These are phyloP conservation scores for Ardeotis arabs DNA, from an alignment of 2,113 vertebrate genomes.

Conservation along the genomic window DNA sequence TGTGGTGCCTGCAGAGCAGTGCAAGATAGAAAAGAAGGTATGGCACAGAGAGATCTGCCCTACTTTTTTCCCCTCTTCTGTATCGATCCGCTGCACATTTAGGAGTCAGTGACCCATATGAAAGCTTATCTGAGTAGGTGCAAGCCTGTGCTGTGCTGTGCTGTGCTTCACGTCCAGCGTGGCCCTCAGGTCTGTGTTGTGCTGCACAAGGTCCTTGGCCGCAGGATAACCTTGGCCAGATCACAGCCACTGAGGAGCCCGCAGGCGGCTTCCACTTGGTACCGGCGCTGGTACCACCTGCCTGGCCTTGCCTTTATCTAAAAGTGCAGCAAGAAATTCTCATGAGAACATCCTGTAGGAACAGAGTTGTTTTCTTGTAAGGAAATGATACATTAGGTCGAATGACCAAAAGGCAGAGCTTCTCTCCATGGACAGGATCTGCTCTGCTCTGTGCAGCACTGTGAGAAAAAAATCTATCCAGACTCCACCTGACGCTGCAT, in stretches of 20 bases:
- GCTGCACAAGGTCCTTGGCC: not conserved
- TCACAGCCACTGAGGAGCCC: not conserved
- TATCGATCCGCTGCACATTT: fast-evolving
- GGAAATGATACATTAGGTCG: not conserved
- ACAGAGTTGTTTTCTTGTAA: not conserved
- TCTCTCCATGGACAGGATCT: not conserved
- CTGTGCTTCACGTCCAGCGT: fast-evolving
- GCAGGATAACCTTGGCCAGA: not conserved
- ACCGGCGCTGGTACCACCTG: not conserved
- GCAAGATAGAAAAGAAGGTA: not conserved
- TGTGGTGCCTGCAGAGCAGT: not conserved
- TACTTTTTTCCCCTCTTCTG: not conserved
- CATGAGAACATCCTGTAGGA: not conserved
- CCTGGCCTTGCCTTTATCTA: not conserved
- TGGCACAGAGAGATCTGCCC: not conserved
- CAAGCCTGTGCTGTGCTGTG: not conserved
- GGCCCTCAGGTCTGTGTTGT: not conserved
- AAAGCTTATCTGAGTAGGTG: not conserved
- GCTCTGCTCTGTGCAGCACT: not conserved
- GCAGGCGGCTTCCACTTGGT: not conserved
- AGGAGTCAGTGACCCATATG: not conserved
- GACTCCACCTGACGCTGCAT: not conserved
- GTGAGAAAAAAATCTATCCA: not conserved
- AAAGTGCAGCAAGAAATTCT: not conserved
- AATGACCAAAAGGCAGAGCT: not conserved